These are phyloP conservation scores for Pachyramphus minor DNA, from an alignment of 2,113 vertebrate genomes.

Conservation along the genomic window DNA sequence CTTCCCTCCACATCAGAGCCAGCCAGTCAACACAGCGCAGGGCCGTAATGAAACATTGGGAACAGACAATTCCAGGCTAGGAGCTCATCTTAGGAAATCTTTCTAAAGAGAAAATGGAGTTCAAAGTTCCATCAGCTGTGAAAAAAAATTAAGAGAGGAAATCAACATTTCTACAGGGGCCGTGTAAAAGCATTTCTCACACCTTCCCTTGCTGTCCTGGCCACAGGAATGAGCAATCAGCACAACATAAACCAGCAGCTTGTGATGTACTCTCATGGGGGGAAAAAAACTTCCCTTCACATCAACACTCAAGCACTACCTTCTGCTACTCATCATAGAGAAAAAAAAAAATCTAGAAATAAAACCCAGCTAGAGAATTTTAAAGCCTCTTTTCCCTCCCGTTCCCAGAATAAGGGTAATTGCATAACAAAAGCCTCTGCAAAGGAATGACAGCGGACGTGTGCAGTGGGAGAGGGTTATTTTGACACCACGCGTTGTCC, in stretches of 20 bases:
- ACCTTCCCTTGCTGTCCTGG: not conserved
- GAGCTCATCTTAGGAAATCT: not conserved
- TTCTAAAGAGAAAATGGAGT: not conserved
- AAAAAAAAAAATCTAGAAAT: not conserved
- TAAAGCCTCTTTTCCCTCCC: not conserved
- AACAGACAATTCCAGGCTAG: not conserved
- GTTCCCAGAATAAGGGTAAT: not conserved
- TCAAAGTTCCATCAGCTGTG: not conserved
- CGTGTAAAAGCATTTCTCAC: not conserved
- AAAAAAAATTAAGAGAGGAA: not conserved
- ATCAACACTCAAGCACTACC: not conserved
- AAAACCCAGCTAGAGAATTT: not conserved
- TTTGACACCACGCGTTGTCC: fast-evolving
- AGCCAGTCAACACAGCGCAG: not conserved
- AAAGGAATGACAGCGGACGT: not conserved
- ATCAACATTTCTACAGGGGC: not conserved
- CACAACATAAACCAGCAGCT: not conserved
- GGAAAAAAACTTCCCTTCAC: not conserved
- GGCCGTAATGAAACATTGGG: not conserved
- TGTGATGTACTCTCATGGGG: not conserved
- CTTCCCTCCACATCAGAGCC: not conserved
- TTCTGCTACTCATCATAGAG: not conserved
- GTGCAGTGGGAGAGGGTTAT: not conserved
- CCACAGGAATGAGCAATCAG: not conserved
- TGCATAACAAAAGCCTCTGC: not conserved